Evolutionary conservation across 1,140 invertebrate species (phyloP).

Genomic region (Leguminivora glycinivorella): DNA sequence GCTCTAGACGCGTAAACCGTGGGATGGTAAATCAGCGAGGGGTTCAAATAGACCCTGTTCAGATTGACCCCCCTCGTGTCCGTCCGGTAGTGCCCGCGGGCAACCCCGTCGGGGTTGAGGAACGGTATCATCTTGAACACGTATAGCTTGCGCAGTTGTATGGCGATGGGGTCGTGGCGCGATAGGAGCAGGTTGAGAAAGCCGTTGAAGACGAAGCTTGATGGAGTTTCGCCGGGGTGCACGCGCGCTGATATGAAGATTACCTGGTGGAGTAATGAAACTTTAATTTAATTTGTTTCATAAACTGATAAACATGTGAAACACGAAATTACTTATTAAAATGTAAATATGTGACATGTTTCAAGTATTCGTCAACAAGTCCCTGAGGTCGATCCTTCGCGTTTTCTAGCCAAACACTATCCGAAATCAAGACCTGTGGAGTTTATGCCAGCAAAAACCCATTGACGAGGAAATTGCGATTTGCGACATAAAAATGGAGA

Average conservation of each 20-base stretch:
- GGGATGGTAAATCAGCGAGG: conserved; percentile 61
- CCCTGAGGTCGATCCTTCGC: too few species aligned
- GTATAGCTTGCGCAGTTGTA: conserved; percentile 86
- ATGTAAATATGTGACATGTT: not conserved
- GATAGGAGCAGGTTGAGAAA: conserved; percentile 89
- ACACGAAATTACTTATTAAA: conserved; percentile 26
- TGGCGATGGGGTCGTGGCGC: conserved; percentile 86
- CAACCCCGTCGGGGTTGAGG: conserved; percentile 95
- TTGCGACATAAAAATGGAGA: too few species aligned
- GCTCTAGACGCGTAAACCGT: conserved; percentile 67
- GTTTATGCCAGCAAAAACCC: too few species aligned
- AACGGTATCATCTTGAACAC: conserved; percentile 97
- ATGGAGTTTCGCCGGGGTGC: conserved; percentile 96
- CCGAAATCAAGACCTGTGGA: too few species aligned
- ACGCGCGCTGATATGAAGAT: conserved; percentile 94
- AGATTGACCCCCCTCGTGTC: conserved; percentile 94
- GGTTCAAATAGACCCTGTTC: conserved; percentile 71
- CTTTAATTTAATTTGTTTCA: conserved; percentile 7
- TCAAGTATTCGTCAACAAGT: too few species aligned
- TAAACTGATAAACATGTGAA: conserved; percentile 9
- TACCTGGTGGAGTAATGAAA: conserved; percentile 75
- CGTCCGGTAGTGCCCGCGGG: conserved; percentile 93
- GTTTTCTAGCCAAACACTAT: too few species aligned
- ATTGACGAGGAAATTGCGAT: too few species aligned
- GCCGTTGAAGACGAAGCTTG: conserved; percentile 96